Evolutionary conservation across 35 echinoderm and acorn worm species (phyloP), one percentile per base, ranked within the genome.

Genomic region (Ptychodera flava): DNA sequence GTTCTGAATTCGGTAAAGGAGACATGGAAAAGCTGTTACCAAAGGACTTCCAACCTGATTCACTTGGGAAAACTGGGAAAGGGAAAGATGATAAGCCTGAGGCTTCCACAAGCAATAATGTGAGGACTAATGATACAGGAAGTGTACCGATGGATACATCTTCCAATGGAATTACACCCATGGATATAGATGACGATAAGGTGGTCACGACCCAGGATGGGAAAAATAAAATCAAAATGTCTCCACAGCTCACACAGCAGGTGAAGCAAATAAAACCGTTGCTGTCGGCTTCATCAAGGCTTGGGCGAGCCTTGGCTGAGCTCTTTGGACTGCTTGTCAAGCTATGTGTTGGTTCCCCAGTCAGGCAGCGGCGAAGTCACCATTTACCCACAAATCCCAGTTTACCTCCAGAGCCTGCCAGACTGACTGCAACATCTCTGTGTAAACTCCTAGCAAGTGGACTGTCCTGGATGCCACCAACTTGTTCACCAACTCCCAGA

Each of bases 271-370:
- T 90, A 38, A 93, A 94, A 89, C 96, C 96, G 0, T 93, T 93
- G 30, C 86, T 99, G 16, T 99, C 94, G 38, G 96, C 96, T 12
- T 90, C 96, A 15, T 99, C 96, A 27, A 84, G 96, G 29, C 93
- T 99, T 0, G 96, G 96, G 33, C 89, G 91, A 35, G 96, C 92
- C 16, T 86, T 99, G 1, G 94, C 96, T 15, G 96, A 99, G 82
- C 80, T 99, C 29, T 99, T 99, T 89, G 96, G 96, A 29, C 81
- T 99, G 15, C 81, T 99, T 32, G 96, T 99, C 12, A 99, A 99
- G 86, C 83, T 99, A 34, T 94, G 96, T 36, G 96, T 99, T 6
- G 96, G 96, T 30, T 99, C 96, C 0, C 91, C 96, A 16, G 93
- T 94, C 29, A 87, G 96, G 78, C 96, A 99, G 45, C 78, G 96